A percentile compares a stretch with the other conserved stretches of the same genome.
Conservation (phyloP, 1,140 invertebrate genomes). For the Panonychus citri region DNA sequence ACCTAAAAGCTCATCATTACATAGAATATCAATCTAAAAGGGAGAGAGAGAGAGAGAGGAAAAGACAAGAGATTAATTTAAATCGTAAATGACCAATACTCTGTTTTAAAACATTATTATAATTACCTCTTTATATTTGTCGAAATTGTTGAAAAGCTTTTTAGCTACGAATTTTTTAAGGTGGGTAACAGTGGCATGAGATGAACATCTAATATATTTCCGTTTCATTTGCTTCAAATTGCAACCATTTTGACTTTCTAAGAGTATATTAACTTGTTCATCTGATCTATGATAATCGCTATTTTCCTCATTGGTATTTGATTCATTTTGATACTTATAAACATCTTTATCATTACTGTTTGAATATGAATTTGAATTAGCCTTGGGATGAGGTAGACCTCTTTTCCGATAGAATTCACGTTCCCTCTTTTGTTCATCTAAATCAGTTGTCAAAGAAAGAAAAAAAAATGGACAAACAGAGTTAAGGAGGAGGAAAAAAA, state of each 20-base stretch:
- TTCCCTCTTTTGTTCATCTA: constrained; percentile 17
- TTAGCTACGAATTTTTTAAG: constrained; percentile 93
- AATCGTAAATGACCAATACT: background rate
- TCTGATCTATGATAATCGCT: constrained; percentile 77
- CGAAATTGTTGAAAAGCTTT: constrained; percentile 67
- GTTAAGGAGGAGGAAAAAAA: background rate
- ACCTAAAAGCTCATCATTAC: constrained; percentile 89
- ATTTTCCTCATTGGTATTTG: constrained; percentile 27
- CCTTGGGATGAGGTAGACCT: constrained; percentile 17
- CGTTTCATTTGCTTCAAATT: constrained; percentile 52
- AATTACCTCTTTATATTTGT: constrained; percentile 85
- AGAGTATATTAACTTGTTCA: constrained; percentile 78
- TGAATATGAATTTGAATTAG: background rate
- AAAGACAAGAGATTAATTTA: background rate
- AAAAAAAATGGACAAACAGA: background rate
- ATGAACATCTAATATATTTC: constrained; percentile 75
- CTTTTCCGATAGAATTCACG: constrained; percentile 16
- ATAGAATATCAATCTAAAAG: constrained; percentile 78
- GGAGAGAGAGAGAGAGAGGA: background rate
- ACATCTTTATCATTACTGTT: constrained; percentile 6
- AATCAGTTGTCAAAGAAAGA: background rate
- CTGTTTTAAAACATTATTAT: background rate
- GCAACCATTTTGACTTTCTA: constrained; percentile 46
- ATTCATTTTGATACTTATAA: background rate
- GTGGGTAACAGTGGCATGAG: constrained; percentile 85